Base-by-base conservation (phyloP, 2,888 invertebrate species). In the Temnothorax rugatulus region DNA sequence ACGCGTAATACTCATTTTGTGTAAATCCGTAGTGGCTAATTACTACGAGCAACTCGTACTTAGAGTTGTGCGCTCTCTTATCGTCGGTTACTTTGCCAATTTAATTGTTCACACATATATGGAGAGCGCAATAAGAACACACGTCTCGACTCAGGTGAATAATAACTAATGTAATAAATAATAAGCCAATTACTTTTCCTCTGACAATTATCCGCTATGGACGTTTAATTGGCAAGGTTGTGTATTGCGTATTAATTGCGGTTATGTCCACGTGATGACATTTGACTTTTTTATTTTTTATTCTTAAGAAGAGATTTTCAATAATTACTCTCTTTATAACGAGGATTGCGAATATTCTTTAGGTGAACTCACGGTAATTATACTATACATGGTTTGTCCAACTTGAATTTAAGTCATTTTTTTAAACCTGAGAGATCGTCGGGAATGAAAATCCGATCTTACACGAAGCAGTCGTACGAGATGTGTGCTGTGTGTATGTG, bases 371-470 rank as follows among this genome's bases (percentile, higher is more conserved):
- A 5, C 29, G 34, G 18, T 52, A 66, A 41, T 15, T 38, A 3
- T 29, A 29, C 29, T 29, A 61, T 69, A 61, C 29, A 18, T 13
- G 8, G 4, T 38, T 61, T n/a, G 73, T 63, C 18, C 9, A 59
- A 61, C 8, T 21, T 47, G 15, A 29, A 47, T 71, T 71, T 52
- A 29, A 57, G 7, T 71, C 4, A 52, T 41, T 38, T 64, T 63
- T 64, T 64, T 7, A 29, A 13, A 15, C 47, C 34, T 50, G 64
- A 82, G 79, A 61, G 82, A 84, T 83, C 52, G 73, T 86, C 63
- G 73, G 69, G 57, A 84, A 90, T 64, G 86, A 84, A 86, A 88
- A 71, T 64, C 84, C 47, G 75, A 82, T 86, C 66, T 74, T 68
- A 64, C 13, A 54, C 59, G 61, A 64, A 13, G 77, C 25, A 69